Evolutionary conservation across 2,113 vertebrate species (phyloP), one percentile per base, ranked within the genome.

Genomic region (Myanophis thanlyinensis): DNA sequence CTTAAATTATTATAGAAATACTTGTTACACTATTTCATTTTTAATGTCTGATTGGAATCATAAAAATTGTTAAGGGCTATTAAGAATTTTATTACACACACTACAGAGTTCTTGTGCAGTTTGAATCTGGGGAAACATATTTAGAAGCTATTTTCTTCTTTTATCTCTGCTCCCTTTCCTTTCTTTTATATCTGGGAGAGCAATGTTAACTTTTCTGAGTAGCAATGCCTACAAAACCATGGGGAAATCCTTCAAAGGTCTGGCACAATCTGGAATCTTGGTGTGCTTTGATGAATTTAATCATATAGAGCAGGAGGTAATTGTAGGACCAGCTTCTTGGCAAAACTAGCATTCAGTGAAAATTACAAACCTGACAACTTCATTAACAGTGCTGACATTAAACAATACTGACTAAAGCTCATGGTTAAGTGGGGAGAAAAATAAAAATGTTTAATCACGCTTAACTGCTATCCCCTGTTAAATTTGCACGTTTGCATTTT

Each of bases 261-360:
- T 94, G 94, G 95, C 92, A 84, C 94, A 93, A 95, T 97, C 95
- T 96, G 97, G 96, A 97, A 95, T 89, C 93, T 97, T 96, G 92
- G 96, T 96, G 92, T 90, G 94, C 96, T 98, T 97, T 97, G 97
- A 98, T 97, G 95, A 97, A 97, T 97, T 97, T 97, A 98, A 97
- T 97, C 54, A 11, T 95, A 96, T 93, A 95, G 97, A 97, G 95
- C 95, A 98, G 89, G 96, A 97, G 95, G 97, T 98, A 98, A 98
- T 96, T 97, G 95, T 95, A 96, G 94, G 94, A 97, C 95, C 88
- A 92, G 92, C 97, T 97, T 98, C 97, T 97, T 95, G 94, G 92
- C 91, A 96, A 97, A 97, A 97, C 96, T 97, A 95, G 96, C 96
- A 96, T 97, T 97, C 97, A 97, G 10, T 1, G 52, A 93, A 97